Evolutionary conservation across 2,113 vertebrate species (phyloP).

Genomic region (Ploceus nigricollis): DNA sequence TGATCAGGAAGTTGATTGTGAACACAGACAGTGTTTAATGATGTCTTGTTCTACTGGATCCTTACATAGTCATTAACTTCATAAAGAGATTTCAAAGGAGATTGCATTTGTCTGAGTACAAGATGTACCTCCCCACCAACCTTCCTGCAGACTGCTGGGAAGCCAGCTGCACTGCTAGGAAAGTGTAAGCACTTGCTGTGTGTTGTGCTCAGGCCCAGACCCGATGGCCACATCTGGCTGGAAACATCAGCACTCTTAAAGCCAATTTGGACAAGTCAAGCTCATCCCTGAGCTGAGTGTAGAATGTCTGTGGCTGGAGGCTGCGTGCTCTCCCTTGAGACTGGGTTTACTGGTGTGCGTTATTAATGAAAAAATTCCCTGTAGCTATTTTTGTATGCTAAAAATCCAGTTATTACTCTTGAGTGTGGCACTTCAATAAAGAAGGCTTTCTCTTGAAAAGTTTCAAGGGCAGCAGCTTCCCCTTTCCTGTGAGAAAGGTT

Average conservation of each 20-base stretch:
- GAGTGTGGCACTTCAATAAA: accelerated
- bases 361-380: background rate
- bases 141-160: background rate
- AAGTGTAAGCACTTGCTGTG: background rate
- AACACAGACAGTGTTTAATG: slow-evolving; percentile 11
- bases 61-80: slow-evolving; percentile 6
- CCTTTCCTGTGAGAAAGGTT: background rate
- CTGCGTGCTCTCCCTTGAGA: background rate
- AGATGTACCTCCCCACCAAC: background rate
- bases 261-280: background rate
- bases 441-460: background rate
- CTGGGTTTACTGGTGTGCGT: background rate
- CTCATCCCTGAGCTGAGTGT: accelerated
- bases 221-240: background rate
- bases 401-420: slow-evolving; percentile 8
- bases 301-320: background rate
- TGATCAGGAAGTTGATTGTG: slow-evolving; percentile 10
- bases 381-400: background rate
- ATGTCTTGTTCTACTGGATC: slow-evolving; percentile 24
- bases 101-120: background rate
- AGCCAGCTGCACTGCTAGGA: background rate
- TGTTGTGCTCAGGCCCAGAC: background rate
- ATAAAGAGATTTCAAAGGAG: slow-evolving; percentile 18
- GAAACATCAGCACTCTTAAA: background rate
- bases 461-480: background rate